Evolutionary conservation across 2,113 vertebrate species (phyloP).

Genomic region (Todiramphus chloris): DNA sequence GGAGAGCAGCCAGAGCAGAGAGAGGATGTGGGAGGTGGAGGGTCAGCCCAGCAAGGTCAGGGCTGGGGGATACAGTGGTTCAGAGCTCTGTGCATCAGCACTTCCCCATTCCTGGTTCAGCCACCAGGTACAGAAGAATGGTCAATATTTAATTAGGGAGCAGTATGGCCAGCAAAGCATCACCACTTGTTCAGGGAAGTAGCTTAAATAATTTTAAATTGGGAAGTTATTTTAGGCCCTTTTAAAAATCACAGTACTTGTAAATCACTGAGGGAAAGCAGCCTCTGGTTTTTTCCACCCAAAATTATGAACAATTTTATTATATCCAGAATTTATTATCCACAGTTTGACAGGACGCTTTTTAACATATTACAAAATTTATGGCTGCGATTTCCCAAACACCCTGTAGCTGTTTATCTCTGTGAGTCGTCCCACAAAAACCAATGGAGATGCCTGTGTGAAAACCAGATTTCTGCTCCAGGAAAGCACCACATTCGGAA

Average conservation of each 20-base stretch:
- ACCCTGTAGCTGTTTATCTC: not conserved
- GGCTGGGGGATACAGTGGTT: fast-evolving
- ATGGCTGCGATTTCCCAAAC: not conserved
- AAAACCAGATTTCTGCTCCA: not conserved
- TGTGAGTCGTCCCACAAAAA: not conserved
- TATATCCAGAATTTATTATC: not conserved
- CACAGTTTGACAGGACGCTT: not conserved
- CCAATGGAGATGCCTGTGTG: not conserved
- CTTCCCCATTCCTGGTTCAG: not conserved
- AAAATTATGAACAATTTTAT: not conserved
- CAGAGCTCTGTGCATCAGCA: not conserved
- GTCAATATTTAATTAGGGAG: not conserved
- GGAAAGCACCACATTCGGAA: not conserved
- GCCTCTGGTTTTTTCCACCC: fast-evolving
- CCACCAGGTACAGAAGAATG: not conserved
- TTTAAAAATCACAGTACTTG: not conserved
- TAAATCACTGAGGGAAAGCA: not conserved
- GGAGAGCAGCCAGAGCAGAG: not conserved
- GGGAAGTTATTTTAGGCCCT: not conserved
- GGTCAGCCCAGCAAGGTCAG: not conserved
- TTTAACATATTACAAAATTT: not conserved
- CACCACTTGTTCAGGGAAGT: not conserved
- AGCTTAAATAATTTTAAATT: not conserved
- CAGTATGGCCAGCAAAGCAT: not conserved
- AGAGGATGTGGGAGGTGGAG: not conserved